Base-by-base conservation (phyloP, 2,113 vertebrate genomes). In the Erpornis zantholeuca region DNA sequence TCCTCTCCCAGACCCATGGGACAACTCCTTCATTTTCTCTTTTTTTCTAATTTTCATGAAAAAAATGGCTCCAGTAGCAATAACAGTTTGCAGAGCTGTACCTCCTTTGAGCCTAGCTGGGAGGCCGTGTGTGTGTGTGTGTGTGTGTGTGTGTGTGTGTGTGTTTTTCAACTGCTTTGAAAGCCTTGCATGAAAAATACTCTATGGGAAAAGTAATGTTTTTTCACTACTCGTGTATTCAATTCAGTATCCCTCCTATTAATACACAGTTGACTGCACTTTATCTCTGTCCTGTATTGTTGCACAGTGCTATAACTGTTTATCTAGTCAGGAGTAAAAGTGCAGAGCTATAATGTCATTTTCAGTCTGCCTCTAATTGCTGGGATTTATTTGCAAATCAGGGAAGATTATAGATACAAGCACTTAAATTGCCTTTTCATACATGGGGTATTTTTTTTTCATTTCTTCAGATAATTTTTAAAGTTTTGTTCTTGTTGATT, bases 241-340 rank as follows among this genome's bases (percentile, higher is more conserved):
- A 76, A 44, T 86, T 85, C 57, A 94, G 31, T 73, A 86, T 82
- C 35, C 65, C 28, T 60, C 50, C 50, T 54, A 63, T 92, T 91
- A 90, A 86, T 91, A 77, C 65, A 94, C 78, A 88, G 87, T 42
- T 93, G 94, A 79, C 86, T 94, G 92, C 81, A 70, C 82, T 96
- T 97, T 80, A 90, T 70, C 91, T 89, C 86, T 88, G 94, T 70
- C 82, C 60, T 77, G 38, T 94, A 75, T 77, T 94, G 76, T 88
- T 83, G 42, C 90, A 35, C 19, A 13, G 50, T 85, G 77, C 95
- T 95, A 12, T 49, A 86, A 88, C 47, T 87, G 70, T 92, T 94
- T 90, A 70, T 84, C 70, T 70, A 86, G 61, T 84, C 59, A 44
- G 53, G 53, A 96, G 89, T 90, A 85, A 90, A 77, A 96, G 79